phyloP scores from a whole-genome alignment of 2,888 invertebrate species.

The Tryphoninae sp. region DNA sequence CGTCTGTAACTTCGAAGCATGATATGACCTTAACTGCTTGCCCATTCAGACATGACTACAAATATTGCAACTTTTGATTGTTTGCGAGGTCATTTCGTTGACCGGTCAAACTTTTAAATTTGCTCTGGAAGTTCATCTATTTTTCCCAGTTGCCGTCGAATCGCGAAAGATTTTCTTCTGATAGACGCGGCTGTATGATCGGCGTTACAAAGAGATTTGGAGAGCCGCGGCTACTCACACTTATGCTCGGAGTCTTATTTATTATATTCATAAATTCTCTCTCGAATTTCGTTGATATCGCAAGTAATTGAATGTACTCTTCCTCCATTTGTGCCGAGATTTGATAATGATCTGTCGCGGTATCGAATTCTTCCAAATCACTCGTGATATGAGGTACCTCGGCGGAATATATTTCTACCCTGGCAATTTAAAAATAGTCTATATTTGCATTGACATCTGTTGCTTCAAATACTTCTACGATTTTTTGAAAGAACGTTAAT shows the following conservation, averaged over 20 bases:
- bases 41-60: constrained; percentile 18
- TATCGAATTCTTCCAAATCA: too few relatives aligned
- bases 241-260: too few relatives aligned
- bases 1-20: constrained; percentile 17
- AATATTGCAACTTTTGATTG: constrained; percentile 8
- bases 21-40: constrained; percentile 13
- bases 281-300: too few relatives aligned
- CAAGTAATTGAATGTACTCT: too few relatives aligned
- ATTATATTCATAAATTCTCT: too few relatives aligned
- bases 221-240: not conserved
- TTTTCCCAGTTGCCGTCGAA: constrained; percentile 1
- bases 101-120: constrained; percentile 4
- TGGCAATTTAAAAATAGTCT: too few relatives aligned
- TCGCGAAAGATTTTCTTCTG: not conserved
- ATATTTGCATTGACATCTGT: not conserved
- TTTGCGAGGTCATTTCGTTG: not conserved
- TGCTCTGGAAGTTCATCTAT: not conserved
- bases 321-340: too few relatives aligned
- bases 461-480: not conserved
- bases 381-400: too few relatives aligned
- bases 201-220: not conserved
- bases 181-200: not conserved
- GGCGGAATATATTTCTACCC: not conserved
- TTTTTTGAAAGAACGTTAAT: not conserved
- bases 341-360: too few relatives aligned